Percentiles rank a stretch among this genome's conserved stretches.
These are phyloP conservation scores for fruit fly (Drosophila melanogaster) DNA, from an alignment of 1,140 invertebrate genomes.

Conservation along the genomic window DNA sequence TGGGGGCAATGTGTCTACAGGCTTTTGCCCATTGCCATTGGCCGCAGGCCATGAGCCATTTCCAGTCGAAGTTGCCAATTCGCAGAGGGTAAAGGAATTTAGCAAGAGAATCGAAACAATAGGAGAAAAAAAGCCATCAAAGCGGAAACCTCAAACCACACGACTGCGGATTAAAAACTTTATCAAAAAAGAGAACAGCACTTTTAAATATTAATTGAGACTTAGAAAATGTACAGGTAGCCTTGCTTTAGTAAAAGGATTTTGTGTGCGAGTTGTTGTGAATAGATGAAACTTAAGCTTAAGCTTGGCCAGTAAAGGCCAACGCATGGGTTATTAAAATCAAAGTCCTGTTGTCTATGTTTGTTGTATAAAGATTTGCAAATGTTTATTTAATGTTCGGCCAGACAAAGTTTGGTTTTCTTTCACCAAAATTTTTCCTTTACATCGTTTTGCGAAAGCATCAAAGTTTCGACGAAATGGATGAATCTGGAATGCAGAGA, in stretches of 20 bases:
- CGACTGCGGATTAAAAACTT: background rate
- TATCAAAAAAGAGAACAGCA: background rate
- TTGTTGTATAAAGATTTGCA: constrained; percentile 17
- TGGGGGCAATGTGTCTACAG: constrained; percentile 59
- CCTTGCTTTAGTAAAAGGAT: too few relatives aligned
- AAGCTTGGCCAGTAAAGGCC: background rate
- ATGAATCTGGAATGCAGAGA: background rate
- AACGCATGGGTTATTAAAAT: background rate
- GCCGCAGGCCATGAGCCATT: constrained; percentile 15
- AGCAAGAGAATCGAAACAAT: background rate
- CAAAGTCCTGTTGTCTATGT: background rate
- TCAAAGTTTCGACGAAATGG: constrained; percentile 3
- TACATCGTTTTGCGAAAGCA: constrained; percentile 4
- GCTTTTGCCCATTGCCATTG: constrained; percentile 32
- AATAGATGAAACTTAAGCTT: too few relatives aligned
- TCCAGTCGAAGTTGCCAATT: constrained; percentile 21
- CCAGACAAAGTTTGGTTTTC: constrained; percentile 19
- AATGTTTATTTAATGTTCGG: constrained; percentile 32
- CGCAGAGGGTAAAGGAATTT: background rate
- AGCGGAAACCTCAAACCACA: background rate
- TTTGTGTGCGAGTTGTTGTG: too few relatives aligned
- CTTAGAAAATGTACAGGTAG: too few relatives aligned
- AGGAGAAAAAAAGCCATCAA: background rate
- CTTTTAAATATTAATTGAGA: background rate
- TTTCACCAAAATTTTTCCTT: constrained; percentile 8